Percentiles rank a stretch among this genome's conserved stretches.
phyloP scores from a whole-genome alignment of 2,888 invertebrate genomes.

The Agrotis clavis region DNA sequence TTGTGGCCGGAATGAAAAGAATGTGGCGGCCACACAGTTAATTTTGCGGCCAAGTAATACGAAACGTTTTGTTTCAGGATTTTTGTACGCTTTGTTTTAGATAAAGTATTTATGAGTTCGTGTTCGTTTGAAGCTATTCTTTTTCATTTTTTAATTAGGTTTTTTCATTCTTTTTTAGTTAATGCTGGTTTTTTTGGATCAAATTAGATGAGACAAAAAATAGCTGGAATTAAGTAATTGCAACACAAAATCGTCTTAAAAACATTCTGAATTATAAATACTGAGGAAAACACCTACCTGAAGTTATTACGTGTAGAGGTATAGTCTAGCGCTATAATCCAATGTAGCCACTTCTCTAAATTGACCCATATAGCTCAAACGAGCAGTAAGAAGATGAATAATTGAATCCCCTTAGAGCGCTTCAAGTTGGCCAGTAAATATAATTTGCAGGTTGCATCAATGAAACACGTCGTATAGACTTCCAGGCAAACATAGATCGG shows the following conservation, averaged over 20 bases:
- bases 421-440: conserved; percentile 23
- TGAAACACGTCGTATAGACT: conserved; percentile 11
- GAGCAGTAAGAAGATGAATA: conserved; percentile 37
- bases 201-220: not conserved
- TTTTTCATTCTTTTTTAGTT: not conserved
- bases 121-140: conserved; percentile 13
- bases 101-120: conserved; percentile 51
- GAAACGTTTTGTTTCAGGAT: conserved; percentile 56
- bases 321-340: not conserved
- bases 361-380: conserved; percentile 33
- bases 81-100: conserved; percentile 44
- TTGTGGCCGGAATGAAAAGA: conserved; percentile 57
- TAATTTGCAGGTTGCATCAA: conserved; percentile 15
- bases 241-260: no score
- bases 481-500: no score
- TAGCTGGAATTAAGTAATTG: no score
- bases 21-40: conserved; percentile 54
- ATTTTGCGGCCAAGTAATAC: conserved; percentile 61
- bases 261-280: no score
- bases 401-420: conserved; percentile 22
- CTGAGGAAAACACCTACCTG: not conserved
- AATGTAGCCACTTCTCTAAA: conserved; percentile 22
- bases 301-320: no score
- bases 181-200: not conserved
- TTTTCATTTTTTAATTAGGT: conserved; percentile 13